These are phyloP conservation scores for Vireo altiloquus DNA, from an alignment of 2,113 vertebrate genomes.

Conservation along the genomic window DNA sequence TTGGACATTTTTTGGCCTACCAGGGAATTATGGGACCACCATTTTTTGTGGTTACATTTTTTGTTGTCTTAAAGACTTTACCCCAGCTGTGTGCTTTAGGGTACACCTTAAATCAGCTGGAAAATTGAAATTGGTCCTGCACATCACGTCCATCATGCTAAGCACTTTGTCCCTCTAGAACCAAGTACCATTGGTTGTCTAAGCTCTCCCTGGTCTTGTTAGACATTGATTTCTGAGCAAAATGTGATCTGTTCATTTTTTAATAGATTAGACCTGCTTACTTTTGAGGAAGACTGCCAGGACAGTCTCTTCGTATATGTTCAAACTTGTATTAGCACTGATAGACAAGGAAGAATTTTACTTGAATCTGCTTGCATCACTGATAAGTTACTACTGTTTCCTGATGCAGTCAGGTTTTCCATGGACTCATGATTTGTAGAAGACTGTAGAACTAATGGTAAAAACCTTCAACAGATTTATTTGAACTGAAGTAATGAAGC, in stretches of 20 bases:
- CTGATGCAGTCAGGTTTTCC: not conserved
- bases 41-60: not conserved
- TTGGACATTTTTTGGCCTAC: not conserved
- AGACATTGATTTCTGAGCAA: not conserved
- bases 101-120: not conserved
- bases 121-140: not conserved
- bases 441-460: not conserved
- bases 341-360: not conserved
- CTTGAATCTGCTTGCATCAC: not conserved
- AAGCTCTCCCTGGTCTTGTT: not conserved
- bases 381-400: not conserved
- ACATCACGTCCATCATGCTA: not conserved
- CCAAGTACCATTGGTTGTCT: not conserved
- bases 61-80: not conserved
- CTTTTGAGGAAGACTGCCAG: not conserved
- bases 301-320: not conserved
- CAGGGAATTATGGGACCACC: not conserved
- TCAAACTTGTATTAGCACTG: not conserved
- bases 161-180: not conserved
- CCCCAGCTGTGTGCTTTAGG: not conserved
- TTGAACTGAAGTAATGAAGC: not conserved
- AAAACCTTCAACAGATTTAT: not conserved
- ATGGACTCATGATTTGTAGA: not conserved
- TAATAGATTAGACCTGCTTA: not conserved
- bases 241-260: not conserved